phyloP scores from a whole-genome alignment of 2,797 vertebrate genomes.

The Xenopus petersii region DNA sequence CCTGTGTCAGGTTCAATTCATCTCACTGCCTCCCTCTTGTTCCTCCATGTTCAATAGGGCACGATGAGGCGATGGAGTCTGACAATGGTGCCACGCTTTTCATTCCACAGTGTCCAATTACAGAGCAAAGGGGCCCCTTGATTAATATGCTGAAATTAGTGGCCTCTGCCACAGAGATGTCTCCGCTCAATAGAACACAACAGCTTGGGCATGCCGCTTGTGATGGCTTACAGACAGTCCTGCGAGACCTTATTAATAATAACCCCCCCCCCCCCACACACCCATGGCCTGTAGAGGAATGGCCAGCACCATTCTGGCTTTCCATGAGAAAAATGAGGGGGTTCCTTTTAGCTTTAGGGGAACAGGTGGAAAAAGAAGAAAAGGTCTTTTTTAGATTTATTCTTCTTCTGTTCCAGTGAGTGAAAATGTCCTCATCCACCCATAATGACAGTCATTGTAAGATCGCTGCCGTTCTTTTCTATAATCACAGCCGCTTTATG shows the following conservation, averaged over 20 bases:
- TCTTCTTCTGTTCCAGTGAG: too few relatives aligned
- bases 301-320: not conserved
- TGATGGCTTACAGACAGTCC: slow-evolving; percentile 25
- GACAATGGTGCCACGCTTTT: slow-evolving; percentile 68
- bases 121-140: slow-evolving; percentile 56
- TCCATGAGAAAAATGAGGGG: too few relatives aligned
- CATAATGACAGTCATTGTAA: not conserved
- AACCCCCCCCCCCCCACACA: not conserved
- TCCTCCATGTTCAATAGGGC: slow-evolving; percentile 61
- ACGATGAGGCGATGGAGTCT: slow-evolving; percentile 64
- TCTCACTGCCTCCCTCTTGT: slow-evolving; percentile 64
- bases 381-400: too few relatives aligned
- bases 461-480: too few relatives aligned
- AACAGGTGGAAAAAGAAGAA: too few relatives aligned
- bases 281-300: too few relatives aligned
- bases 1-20: slow-evolving; percentile 64
- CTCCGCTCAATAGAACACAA: slow-evolving; percentile 59
- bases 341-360: too few relatives aligned
- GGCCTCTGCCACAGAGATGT: slow-evolving; percentile 63
- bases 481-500: too few relatives aligned
- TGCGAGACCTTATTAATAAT: not conserved
- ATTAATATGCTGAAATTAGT: slow-evolving; percentile 68
- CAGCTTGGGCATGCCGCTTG: slow-evolving; percentile 57
- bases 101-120: slow-evolving; percentile 61
- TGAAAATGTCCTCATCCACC: not conserved